Evolutionary conservation across 2,888 invertebrate species (phyloP).

Genomic region (Hyposoter didymator): DNA sequence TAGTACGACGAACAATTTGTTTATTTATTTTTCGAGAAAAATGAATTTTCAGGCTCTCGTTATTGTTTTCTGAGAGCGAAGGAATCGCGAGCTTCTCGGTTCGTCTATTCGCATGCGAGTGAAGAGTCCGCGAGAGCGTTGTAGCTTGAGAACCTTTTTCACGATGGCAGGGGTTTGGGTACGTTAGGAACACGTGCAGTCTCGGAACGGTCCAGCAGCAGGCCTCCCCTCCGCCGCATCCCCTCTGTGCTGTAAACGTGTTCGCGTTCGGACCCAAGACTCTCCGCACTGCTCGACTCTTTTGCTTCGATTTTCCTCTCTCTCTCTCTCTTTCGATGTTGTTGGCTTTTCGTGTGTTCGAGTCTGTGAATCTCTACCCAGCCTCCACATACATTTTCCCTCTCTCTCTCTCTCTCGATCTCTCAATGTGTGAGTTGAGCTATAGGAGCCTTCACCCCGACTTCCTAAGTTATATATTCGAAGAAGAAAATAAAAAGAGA

Average conservation of each 20-base stretch:
- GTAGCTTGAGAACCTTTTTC: constrained; percentile 80
- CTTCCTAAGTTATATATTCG: constrained; percentile 69
- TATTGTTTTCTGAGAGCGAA: constrained; percentile 49
- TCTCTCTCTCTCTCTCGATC: constrained; percentile 28
- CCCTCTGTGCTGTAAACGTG: constrained; percentile 77
- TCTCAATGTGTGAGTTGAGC: constrained; percentile 79
- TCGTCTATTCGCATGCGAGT: background rate
- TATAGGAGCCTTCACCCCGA: constrained; percentile 77
- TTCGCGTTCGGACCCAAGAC: constrained; percentile 80
- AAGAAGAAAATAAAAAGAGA: constrained; percentile 49
- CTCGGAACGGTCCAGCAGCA: constrained; percentile 83
- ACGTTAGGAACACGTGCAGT: constrained; percentile 84
- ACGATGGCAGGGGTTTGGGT: constrained; percentile 80
- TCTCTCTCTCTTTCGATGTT: constrained; percentile 37
- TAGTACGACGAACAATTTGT: constrained; percentile 18
- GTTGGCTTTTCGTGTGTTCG: constrained; percentile 47
- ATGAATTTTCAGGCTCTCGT: constrained; percentile 49
- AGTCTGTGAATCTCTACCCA: constrained; percentile 53
- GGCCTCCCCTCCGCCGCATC: constrained; percentile 70
- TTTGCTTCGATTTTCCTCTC: constrained; percentile 58
- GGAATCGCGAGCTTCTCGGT: constrained; percentile 32
- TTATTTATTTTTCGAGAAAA: constrained; percentile 34
- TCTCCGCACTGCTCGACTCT: constrained; percentile 66
- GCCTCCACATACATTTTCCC: constrained; percentile 33
- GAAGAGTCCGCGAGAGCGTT: constrained; percentile 48